A percentile compares a stretch with the other conserved stretches of the same genome.
phyloP scores from a whole-genome alignment of 2,888 invertebrate genomes.

The Psococerastis gibbosa region DNA sequence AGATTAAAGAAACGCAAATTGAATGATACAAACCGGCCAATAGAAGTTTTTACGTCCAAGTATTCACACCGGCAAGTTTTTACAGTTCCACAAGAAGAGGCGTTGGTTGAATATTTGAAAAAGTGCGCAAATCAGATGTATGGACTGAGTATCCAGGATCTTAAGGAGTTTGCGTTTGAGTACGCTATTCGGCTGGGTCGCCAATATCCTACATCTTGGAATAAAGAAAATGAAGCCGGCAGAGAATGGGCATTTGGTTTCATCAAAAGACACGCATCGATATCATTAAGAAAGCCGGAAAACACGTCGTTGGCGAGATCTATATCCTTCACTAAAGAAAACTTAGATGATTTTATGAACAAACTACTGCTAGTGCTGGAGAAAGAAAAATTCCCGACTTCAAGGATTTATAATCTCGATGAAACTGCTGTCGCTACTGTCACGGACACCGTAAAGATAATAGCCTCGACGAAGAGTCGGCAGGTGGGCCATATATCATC shows the following conservation, averaged over 20 bases:
- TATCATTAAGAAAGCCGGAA: slow-evolving; percentile 18
- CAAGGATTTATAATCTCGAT: slow-evolving; percentile 19
- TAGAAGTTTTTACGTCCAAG: too few species aligned
- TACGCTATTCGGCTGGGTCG: slow-evolving; percentile 15
- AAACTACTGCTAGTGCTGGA: slow-evolving; percentile 13
- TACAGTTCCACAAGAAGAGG: neutral
- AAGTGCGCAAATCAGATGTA: neutral
- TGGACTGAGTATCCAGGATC: slow-evolving; percentile 17
- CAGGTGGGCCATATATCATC: slow-evolving; percentile 17
- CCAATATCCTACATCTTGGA: slow-evolving; percentile 18
- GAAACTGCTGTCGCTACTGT: slow-evolving; percentile 20
- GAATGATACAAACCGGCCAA: too few species aligned
- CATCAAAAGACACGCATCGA: slow-evolving; percentile 16
- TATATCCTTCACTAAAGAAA: slow-evolving; percentile 17
- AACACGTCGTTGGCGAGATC: slow-evolving; percentile 17
- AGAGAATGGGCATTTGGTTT: slow-evolving; percentile 20
- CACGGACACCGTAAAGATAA: slow-evolving; percentile 16
- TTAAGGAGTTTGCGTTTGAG: slow-evolving; percentile 18
- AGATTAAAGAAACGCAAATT: too few species aligned
- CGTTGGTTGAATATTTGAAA: neutral
- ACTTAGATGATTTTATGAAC: slow-evolving; percentile 16
- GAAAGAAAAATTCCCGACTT: slow-evolving; percentile 14
- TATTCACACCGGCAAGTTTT: neutral
- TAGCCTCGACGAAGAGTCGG: slow-evolving; percentile 17
- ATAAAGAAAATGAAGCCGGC: slow-evolving; percentile 18